phyloP scores from a whole-genome alignment of 2,113 vertebrate species.

The Carlito syrichta region DNA sequence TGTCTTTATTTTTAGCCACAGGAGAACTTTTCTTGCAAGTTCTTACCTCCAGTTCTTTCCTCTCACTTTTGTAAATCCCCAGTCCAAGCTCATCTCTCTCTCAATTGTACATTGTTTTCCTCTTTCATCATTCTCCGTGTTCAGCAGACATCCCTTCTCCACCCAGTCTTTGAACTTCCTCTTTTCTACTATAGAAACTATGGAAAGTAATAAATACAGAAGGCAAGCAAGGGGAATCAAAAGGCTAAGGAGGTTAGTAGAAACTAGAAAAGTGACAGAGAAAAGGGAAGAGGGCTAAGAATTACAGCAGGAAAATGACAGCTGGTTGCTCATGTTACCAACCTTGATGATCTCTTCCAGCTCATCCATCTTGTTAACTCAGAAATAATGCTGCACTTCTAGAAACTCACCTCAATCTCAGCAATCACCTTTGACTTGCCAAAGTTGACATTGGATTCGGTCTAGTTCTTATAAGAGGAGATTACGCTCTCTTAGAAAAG shows the following conservation, averaged over 20 bases:
- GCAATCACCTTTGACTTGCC: background rate
- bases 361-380: background rate
- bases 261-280: background rate
- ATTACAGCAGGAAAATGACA: background rate
- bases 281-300: background rate
- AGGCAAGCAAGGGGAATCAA: background rate
- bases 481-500: background rate
- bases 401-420: background rate
- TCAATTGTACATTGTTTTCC: background rate
- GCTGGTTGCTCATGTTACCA: background rate
- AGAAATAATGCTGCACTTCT: background rate
- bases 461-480: background rate
- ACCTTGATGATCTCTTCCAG: background rate
- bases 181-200: background rate
- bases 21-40: background rate
- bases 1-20: background rate
- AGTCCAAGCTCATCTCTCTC: background rate
- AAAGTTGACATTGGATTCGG: background rate
- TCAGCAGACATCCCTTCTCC: background rate
- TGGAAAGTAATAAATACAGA: background rate
- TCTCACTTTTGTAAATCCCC: background rate
- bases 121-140: background rate
- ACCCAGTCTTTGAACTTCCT: background rate
- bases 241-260: background rate
- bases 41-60: background rate